Evolutionary conservation across 2,113 vertebrate genomes (phyloP).

Genomic region (human (Homo sapiens)): GRCh38 chr3:135972001-135972500

Average conservation of each 20-base stretch:
- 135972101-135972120: neutral
- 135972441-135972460: conserved; percentile 41
- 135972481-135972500: neutral
- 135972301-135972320: conserved; percentile 30
- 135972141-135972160: neutral
- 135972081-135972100: conserved; percentile 18
- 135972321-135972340: neutral
- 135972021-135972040: neutral
- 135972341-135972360: conserved; percentile 9
- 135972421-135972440: conserved; percentile 42
- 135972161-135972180: conserved; percentile 12
- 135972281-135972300: neutral
- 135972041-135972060: conserved; percentile 1
- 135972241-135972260: conserved; percentile 18
- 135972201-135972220: conserved; percentile 14
- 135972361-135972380: neutral
- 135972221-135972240: neutral
- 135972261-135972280: neutral
- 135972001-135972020: neutral
- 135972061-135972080: conserved; percentile 34
- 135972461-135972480: neutral
- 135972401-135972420: conserved; percentile 16
- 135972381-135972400: conserved; percentile 9
- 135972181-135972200: neutral
- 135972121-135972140: neutral